These are phyloP conservation scores for Triplophysa rosa DNA, from an alignment of 2,113 vertebrate species.

Conservation along the genomic window DNA sequence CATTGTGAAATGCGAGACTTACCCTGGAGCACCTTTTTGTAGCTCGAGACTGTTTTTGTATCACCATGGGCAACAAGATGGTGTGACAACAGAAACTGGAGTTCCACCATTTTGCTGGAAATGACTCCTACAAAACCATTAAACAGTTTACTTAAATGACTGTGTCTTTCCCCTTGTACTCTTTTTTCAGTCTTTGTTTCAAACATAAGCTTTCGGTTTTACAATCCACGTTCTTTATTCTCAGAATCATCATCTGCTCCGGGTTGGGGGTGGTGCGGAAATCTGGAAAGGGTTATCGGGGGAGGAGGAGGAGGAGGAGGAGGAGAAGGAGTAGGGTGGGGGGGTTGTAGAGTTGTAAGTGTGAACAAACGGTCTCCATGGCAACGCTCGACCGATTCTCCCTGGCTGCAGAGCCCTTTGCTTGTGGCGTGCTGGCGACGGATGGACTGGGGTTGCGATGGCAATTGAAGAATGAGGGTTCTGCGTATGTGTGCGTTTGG, in stretches of 20 bases:
- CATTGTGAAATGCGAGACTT: not conserved
- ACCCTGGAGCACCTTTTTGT: not conserved
- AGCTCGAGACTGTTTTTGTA: constrained; percentile 35
- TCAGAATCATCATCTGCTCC: constrained; percentile 33
- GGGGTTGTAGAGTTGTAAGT: constrained; percentile 64
- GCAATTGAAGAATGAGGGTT: constrained; percentile 61
- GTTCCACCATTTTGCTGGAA: constrained; percentile 48
- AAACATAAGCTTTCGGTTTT: constrained; percentile 28
- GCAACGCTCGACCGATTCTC: constrained; percentile 73
- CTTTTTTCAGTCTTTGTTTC: constrained; percentile 18
- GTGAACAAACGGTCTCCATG: constrained; percentile 76
- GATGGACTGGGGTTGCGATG: constrained; percentile 68
- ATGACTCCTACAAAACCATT: constrained; percentile 37
- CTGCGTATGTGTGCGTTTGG: not conserved
- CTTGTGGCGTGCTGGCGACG: constrained; percentile 63
- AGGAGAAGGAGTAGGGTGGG: constrained; percentile 22
- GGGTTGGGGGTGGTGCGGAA: constrained; percentile 56
- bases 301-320: constrained; percentile 62
- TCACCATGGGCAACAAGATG: constrained; percentile 49
- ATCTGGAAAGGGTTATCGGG: constrained; percentile 72
- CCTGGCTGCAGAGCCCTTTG: constrained; percentile 64
- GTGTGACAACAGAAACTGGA: constrained; percentile 37
- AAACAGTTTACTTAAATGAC: constrained; percentile 45
- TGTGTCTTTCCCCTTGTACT: constrained; percentile 2
- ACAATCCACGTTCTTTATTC: constrained; percentile 35